phyloP scores from a whole-genome alignment of 1,140 invertebrate species.

The Neuroterus valhalla region DNA sequence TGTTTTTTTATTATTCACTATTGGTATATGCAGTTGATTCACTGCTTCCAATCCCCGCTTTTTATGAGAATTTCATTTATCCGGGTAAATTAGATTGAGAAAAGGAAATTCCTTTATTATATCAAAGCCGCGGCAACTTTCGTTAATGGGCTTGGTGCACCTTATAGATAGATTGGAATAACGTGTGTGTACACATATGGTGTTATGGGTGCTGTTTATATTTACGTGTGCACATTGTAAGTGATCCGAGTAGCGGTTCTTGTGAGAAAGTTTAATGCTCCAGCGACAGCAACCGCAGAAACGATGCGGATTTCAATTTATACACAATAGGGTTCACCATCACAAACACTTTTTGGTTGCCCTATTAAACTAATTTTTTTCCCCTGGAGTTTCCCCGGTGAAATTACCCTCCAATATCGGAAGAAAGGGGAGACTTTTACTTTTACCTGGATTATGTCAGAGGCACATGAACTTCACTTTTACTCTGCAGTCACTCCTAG shows the following conservation, averaged over 20 bases:
- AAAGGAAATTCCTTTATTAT: constrained; percentile 11
- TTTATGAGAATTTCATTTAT: not conserved
- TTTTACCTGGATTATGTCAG: constrained; percentile 25
- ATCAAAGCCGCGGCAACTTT: constrained; percentile 20
- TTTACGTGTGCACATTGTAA: constrained; percentile 4
- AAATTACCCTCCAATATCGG: not conserved
- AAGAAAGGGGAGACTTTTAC: constrained; percentile 21
- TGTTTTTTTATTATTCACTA: not conserved
- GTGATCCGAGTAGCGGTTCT: not conserved
- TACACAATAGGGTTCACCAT: not conserved
- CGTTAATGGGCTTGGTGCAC: constrained; percentile 24
- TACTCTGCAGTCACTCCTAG: constrained; percentile 4
- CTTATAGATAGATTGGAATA: constrained; percentile 10
- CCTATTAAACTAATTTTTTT: not conserved
- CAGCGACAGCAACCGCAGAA: not conserved
- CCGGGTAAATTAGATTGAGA: constrained; percentile 4
- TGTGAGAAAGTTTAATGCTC: constrained; percentile 24
- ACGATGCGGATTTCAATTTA: not conserved
- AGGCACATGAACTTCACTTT: constrained; percentile 30
- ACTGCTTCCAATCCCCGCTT: not conserved
- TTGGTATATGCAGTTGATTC: not conserved
- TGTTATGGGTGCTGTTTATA: not conserved
- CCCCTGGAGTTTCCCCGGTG: not conserved
- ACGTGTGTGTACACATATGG: constrained; percentile 20
- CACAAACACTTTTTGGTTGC: not conserved